Base-by-base conservation (phyloP, 1,140 invertebrate species). In the Oppia nitens region DNA sequence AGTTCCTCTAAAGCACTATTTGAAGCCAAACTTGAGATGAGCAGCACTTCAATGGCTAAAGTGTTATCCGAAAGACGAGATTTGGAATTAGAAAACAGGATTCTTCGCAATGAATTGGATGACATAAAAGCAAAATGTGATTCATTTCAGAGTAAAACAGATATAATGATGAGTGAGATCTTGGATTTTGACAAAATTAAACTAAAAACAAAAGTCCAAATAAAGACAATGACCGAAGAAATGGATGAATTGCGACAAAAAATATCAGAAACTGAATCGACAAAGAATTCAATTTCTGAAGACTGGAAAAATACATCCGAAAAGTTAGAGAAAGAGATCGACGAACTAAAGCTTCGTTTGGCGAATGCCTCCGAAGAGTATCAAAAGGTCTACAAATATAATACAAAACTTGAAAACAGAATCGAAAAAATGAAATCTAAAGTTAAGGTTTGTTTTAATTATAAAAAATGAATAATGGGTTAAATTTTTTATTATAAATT, bases 281-380 rank as follows among this genome's bases (percentile, higher is more conserved):
- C 6, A 9, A 6, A 50, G 6, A 50, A 50, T 9, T 20, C 49
- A 50, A 21, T 26, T 6, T 20, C 49, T 17, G 27, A 2, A 1
- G 57, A 59, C 12, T 57, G 45, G 32, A 17, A 11, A 6, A 27
- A 1, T 14, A 59, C 55, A 28, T 17, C 12, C 2, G 1, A n/a
- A 17, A 3, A 14, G 9, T 26, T 48, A 14, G 52, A 59, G 45
- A 47, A 45, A 14, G n/a, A 32, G 11, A 1, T 59, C 4, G 47
- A 27, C 17, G 21, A 32, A 23, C 14, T 59, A 3, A 24, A 52
- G 24, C 47, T 27, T n/a, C 17, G 14, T 45, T 58, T 59, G 57
- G 32, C 49, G 27, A 57, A 40, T 14, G 53, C 57, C 17, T 24
- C 47, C 9, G 28, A 59, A 21, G 57, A 59, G 17, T 32, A 32